Base-by-base conservation (phyloP, 2,113 vertebrate species). In the Semicossyphus pulcher region DNA sequence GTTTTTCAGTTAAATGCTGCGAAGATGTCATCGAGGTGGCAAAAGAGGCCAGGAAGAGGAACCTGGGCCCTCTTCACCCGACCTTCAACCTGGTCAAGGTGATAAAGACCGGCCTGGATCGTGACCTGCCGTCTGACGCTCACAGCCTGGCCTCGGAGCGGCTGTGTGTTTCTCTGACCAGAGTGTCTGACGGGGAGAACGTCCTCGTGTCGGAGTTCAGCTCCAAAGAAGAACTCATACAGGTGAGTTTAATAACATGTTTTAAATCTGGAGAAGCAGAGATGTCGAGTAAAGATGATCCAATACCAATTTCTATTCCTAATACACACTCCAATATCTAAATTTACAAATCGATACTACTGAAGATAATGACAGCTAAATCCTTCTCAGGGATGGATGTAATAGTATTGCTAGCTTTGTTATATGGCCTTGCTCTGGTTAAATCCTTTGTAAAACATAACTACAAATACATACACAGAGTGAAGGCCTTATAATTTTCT, bases 181-280 rank as follows among this genome's bases (percentile, higher is more conserved):
- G 96, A 23, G 97, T 99, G 32, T 94, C 94, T 0, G 96, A 99
- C 2, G 94, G 96, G 2, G 72, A 95, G 80, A 99, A 98, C 0
- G 91, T 96, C 16, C 81, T 99, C 61, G 93, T 97, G 83, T 98
- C 97, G 0, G 89, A 97, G 9, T 99, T 99, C 53, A 87, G 74
- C 58, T 96, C 96, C 49, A 98, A 96, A 81, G 95, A 96, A 1
- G 97, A 99, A 79, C 95, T 98, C 3, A 91, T 98, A 28, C 96
- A 98, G 88, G 97, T 99, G 77, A 56, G 8, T 4, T 10, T 26
- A 29, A 18, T 20, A n/a, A n/a, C n/a, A n/a, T n/a, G n/a, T n/a
- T n/a, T n/a, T n/a, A n/a, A n/a, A n/a, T n/a, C n/a, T n/a, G n/a
- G n/a, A n/a, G n/a, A n/a, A n/a, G n/a, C n/a, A n/a, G n/a, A n/a